These are phyloP conservation scores for Chymomyza fuscimana DNA, from an alignment of 2,888 invertebrate genomes.

Conservation along the genomic window DNA sequence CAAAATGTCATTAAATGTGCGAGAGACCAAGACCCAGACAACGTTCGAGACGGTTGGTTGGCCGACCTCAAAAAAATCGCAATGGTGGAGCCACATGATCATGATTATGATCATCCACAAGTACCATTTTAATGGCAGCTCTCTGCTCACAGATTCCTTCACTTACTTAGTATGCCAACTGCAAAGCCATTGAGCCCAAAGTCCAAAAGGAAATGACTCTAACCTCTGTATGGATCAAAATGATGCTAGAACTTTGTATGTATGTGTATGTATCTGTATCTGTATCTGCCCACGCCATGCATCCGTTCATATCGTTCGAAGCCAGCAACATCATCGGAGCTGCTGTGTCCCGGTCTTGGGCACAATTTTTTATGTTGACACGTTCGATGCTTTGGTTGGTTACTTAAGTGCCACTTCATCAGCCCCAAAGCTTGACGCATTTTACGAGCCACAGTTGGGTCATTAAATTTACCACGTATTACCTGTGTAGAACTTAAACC, in stretches of 20 bases:
- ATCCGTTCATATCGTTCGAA: conserved; percentile 20
- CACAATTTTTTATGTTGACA: conserved; percentile 48
- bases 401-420: conserved; percentile 35
- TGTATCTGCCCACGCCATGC: conserved; percentile 17
- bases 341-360: background rate
- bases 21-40: conserved; percentile 36
- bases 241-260: conserved; percentile 20
- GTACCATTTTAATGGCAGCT: conserved; percentile 76
- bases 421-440: conserved; percentile 12
- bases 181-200: conserved; percentile 27
- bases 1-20: conserved; percentile 62
- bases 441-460: conserved; percentile 21
- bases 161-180: conserved; percentile 56
- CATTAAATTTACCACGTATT: conserved; percentile 10
- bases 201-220: conserved; percentile 46
- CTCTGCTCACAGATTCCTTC: conserved; percentile 11
- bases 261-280: background rate
- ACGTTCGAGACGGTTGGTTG: background rate
- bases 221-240: conserved; percentile 33
- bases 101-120: conserved; percentile 37
- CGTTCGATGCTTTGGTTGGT: conserved; percentile 43
- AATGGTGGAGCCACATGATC: conserved; percentile 19
- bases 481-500: too few species aligned
- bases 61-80: conserved; percentile 7
- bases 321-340: background rate